Conservation (phyloP, 2,797 vertebrate genomes). For the Pseudopleuronectes americanus region DNA sequence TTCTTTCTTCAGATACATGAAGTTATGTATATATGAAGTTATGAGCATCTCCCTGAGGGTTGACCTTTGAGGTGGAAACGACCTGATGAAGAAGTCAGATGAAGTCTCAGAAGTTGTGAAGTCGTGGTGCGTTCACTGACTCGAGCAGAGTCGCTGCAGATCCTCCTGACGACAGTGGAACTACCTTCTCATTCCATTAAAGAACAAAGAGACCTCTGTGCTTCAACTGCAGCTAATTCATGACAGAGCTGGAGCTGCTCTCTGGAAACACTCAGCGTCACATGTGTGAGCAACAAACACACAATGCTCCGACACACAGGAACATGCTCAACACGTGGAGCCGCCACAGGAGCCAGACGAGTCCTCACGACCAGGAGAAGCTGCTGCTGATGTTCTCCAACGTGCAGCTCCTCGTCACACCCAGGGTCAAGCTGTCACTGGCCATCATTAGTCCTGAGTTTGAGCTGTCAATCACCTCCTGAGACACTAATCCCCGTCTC, state of each 20-base stretch:
- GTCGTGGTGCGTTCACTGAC: neutral
- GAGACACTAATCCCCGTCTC: neutral
- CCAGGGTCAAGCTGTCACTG: neutral
- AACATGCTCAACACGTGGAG: neutral
- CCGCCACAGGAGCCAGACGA: too few species aligned
- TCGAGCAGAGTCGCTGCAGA: too few species aligned
- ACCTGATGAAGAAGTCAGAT: too few species aligned
- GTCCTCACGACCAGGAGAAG: too few species aligned
- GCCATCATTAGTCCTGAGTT: slow-evolving; percentile 6
- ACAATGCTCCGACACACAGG: neutral
- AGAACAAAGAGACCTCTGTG: neutral
- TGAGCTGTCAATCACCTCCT: slow-evolving; percentile 9
- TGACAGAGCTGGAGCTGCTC: neutral
- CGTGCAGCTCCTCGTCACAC: too few species aligned
- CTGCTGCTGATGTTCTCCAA: too few species aligned
- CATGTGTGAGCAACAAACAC: neutral
- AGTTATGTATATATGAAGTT: too few species aligned
- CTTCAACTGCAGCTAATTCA: neutral
- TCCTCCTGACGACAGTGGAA: neutral
- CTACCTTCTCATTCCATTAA: neutral
- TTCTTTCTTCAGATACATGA: neutral
- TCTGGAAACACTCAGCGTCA: neutral
- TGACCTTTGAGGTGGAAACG: too few species aligned
- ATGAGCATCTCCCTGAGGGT: too few species aligned
- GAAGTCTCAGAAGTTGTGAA: too few species aligned